Base-by-base conservation (phyloP, 1,140 invertebrate species). In the Eueides isabella region DNA sequence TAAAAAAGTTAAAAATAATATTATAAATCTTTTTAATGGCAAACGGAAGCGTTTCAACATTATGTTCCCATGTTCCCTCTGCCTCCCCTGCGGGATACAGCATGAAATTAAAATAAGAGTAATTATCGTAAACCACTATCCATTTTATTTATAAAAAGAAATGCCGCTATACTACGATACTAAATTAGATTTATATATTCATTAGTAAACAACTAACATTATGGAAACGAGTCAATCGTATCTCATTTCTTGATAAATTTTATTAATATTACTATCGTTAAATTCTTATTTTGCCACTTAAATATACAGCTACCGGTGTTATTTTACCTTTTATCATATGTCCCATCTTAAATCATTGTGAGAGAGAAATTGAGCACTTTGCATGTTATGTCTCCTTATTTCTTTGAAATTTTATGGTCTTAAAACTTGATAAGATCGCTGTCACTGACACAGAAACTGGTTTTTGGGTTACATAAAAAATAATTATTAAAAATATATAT, bases 251-350 rank as follows among this genome's bases (percentile, higher is more conserved):
- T 14, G 64, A 66, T 73, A 68, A 67, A 67, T 73, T 73, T 73
- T 67, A 73, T 68, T 67, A 61, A 68, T 67, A 35, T 62, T 44
- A 29, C 44, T 67, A 63, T 44, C 26, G 9, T 63, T 63, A 67
- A 31, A 72, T 31, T 66, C 29, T 67, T 72, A 67, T 14, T 66
- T 61, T 41, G 33, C 63, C 64, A 62, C 44, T 67, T 73, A 62
- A 55, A 62, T 62, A 62, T 62, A 55, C 44, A 7, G 71, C 71
- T 73, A 73, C 71, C 64, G 71, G 71, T 73, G 55, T 73, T 73
- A 26, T 38, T 38, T 38, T 38, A 38, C 35, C 14, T 11, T 63
- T 73, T 73, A 73, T 73, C 64, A 19, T 11, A 12, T 35, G n/a
- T 23, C 65, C 64, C 64, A 67, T 67, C 33, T 65, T 66, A 41